Evolutionary conservation across 2,888 invertebrate genomes (phyloP).

Genomic region (Nomada fabriciana): DNA sequence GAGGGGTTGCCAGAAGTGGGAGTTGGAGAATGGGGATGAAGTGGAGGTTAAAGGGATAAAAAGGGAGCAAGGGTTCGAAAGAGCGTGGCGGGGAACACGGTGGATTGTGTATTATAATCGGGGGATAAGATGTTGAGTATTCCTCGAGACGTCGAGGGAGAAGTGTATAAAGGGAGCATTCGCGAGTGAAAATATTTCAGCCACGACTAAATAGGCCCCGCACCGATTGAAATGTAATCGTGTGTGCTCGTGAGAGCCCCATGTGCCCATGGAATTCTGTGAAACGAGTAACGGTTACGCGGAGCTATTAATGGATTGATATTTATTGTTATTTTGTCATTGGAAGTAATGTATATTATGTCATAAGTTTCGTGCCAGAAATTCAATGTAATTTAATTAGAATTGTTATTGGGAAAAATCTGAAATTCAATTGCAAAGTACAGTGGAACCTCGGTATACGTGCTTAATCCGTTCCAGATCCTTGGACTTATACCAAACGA

Average conservation of each 20-base stretch:
- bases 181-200: constrained; percentile 18
- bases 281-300: not conserved
- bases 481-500: too few species aligned
- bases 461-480: too few species aligned
- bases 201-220: constrained; percentile 24
- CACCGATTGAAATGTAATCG: constrained; percentile 14
- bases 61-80: constrained; percentile 38
- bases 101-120: constrained; percentile 55
- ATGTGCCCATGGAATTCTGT: not conserved
- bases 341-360: too few species aligned
- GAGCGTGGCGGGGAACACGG: constrained; percentile 14
- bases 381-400: too few species aligned
- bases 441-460: too few species aligned
- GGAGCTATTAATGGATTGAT: not conserved
- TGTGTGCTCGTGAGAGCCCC: not conserved
- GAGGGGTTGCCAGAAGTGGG: constrained; percentile 47
- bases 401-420: too few species aligned
- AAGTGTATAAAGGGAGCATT: constrained; percentile 5
- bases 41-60: constrained; percentile 60
- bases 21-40: constrained; percentile 42
- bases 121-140: constrained; percentile 50
- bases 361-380: too few species aligned
- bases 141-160: constrained; percentile 35
- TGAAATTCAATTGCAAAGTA: too few species aligned
- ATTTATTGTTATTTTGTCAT: not conserved